Base-by-base conservation (phyloP, 2,888 invertebrate genomes). In the Lasioglossum calceatum region DNA sequence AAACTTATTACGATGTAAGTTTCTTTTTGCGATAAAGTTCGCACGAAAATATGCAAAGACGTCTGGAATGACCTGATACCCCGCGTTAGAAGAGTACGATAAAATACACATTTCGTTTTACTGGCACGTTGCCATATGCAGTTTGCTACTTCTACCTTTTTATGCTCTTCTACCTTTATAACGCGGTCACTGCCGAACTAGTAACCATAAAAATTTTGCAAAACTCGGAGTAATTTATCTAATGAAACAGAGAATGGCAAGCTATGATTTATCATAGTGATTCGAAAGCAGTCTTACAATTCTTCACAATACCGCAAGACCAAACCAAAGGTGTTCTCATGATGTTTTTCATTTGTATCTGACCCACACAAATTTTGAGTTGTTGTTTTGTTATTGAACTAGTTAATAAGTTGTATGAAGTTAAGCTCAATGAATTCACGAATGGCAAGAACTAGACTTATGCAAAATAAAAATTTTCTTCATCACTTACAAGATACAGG, bases 71-170 rank as follows among this genome's bases (percentile, higher is more conserved):
- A 32, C 54, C 84, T 72, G 82, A 82, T 36, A 77, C 39, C 36
- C 36, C n/a, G 50, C 54, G 19, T 36, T 16, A 44, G 12, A 47
- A 3, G 39, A 16, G 39, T 32, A 70, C 70, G 70, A 39, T 70
- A 70, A 70, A 70, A 70, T 70, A n/a, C 36, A 70, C 71, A 42
- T 84, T 84, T 50, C 36, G 39, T 76, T 70, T 54, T 82, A 32
- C 47, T 64, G 64, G 64, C 77, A 67, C 47, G 36, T 23, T 70
- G 70, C 70, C 70, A 70, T 70, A 70, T 70, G 39, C 23, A 70
- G 39, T 70, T 70, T 39, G 39, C 36, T 70, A 70, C 36, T 64
- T 64, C 64, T 64, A 32, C 32, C 64, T 64, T 64, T 64, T 64
- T 64, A 64, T 32, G 64, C 2, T 64, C 32, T 32, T 64, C 64